Conservation (phyloP, 2,888 invertebrate species). For the Gymnoscelis rufifasciata region DNA sequence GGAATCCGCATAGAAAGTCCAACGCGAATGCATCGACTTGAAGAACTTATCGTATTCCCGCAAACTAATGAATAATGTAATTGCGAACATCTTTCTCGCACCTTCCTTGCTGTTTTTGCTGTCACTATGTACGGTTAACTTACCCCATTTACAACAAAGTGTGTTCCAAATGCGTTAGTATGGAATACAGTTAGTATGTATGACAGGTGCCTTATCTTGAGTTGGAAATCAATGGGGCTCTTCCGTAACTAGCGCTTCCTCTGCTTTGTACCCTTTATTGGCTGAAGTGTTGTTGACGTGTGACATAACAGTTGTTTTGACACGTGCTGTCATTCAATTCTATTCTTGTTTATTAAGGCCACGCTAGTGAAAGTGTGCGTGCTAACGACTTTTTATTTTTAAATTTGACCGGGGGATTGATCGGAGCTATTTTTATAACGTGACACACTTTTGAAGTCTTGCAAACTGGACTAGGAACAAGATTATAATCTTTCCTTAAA, state of each 20-base stretch:
- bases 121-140: conserved; percentile 32
- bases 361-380: conserved; percentile 22
- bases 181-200: conserved; percentile 36
- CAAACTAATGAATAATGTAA: conserved; percentile 53
- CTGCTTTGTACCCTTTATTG: conserved; percentile 29
- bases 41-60: conserved; percentile 37
- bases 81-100: conserved; percentile 33
- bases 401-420: conserved; percentile 18
- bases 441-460: not conserved
- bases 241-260: conserved; percentile 33
- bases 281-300: conserved; percentile 26
- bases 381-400: conserved; percentile 24
- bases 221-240: not conserved
- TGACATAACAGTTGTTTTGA: conserved; percentile 28
- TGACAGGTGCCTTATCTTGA: not conserved
- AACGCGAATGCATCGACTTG: conserved; percentile 20
- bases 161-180: conserved; percentile 1
- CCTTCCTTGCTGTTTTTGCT: conserved; percentile 39
- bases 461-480: not conserved
- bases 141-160: conserved; percentile 20
- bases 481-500: too few species aligned
- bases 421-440: conserved; percentile 17
- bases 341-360: conserved; percentile 23
- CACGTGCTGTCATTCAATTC: conserved; percentile 26
- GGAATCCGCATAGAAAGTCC: conserved; percentile 23